Percentiles rank a stretch among this genome's conserved stretches.
phyloP scores from a whole-genome alignment of 2,797 vertebrate genomes.

The Selene dorsalis region DNA sequence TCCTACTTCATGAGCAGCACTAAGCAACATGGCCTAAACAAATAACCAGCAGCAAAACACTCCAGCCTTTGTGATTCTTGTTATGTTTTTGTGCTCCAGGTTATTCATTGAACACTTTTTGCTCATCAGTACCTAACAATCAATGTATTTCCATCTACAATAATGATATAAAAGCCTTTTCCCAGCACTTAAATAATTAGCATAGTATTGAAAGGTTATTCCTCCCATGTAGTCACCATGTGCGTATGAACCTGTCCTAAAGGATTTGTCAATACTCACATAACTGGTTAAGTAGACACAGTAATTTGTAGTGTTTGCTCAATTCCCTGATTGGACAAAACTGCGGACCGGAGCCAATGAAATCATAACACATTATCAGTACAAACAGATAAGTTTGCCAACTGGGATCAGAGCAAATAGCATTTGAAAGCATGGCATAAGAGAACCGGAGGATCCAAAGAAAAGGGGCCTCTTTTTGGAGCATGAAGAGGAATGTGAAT shows the following conservation, averaged over 20 bases:
- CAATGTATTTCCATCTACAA: not conserved
- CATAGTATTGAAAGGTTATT: not conserved
- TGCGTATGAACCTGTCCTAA: not conserved
- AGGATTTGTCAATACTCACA: conserved; percentile 65
- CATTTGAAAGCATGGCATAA: conserved; percentile 25
- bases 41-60: conserved; percentile 30
- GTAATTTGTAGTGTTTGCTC: conserved; percentile 43
- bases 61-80: not conserved
- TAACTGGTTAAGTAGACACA: conserved; percentile 36
- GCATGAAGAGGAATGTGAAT: not conserved
- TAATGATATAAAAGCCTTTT: not conserved
- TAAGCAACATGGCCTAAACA: conserved; percentile 52
- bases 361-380: conserved; percentile 57
- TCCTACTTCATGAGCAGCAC: conserved; percentile 37
- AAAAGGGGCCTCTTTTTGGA: conserved; percentile 21
- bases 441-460: conserved; percentile 22
- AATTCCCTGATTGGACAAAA: conserved; percentile 55
- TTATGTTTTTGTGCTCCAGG: not conserved
- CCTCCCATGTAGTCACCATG: not conserved
- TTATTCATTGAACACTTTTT: not conserved
- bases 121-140: not conserved
- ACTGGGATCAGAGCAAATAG: conserved; percentile 59
- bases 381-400: conserved; percentile 61
- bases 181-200: not conserved
- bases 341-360: conserved; percentile 59